phyloP scores from a whole-genome alignment of 1,140 invertebrate species.

The Rhyacophila brunnea region DNA sequence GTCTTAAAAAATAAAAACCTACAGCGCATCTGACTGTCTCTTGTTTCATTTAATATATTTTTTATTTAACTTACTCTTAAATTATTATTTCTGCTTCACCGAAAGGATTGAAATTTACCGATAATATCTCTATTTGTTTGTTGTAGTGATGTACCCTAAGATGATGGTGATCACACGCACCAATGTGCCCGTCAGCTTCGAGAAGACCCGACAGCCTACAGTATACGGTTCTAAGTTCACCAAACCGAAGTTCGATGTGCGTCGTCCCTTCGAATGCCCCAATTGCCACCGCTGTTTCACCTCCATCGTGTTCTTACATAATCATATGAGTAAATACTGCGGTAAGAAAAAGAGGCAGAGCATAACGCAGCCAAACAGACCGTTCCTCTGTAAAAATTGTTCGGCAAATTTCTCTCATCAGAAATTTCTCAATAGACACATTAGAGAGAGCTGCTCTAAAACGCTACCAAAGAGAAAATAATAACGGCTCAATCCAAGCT shows the following conservation, averaged over 20 bases:
- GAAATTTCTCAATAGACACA: conserved; percentile 33
- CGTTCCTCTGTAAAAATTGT: conserved; percentile 25
- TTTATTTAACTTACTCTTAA: conserved; percentile 16
- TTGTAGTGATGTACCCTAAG: conserved; percentile 8
- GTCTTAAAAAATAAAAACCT: too few relatives aligned
- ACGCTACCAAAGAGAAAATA: neutral
- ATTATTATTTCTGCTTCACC: conserved; percentile 3
- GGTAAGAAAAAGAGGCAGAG: conserved; percentile 14
- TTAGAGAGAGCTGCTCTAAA: conserved; percentile 23
- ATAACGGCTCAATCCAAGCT: too few relatives aligned
- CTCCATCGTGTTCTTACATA: conserved; percentile 22
- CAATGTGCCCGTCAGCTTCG: conserved; percentile 14
- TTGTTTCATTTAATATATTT: conserved; percentile 16
- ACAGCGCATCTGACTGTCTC: neutral
- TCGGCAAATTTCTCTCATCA: conserved; percentile 24
- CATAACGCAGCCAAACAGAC: conserved; percentile 4
- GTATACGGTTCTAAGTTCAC: neutral
- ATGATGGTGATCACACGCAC: conserved; percentile 10
- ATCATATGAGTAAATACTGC: conserved; percentile 23
- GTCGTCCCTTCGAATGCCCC: conserved; percentile 24
- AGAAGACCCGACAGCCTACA: neutral
- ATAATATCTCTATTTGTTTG: neutral
- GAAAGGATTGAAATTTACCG: neutral
- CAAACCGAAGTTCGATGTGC: conserved; percentile 11
- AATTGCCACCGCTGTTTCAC: conserved; percentile 22